phyloP scores from a whole-genome alignment of 1,140 invertebrate species.

The Eumeta japonica region DNA sequence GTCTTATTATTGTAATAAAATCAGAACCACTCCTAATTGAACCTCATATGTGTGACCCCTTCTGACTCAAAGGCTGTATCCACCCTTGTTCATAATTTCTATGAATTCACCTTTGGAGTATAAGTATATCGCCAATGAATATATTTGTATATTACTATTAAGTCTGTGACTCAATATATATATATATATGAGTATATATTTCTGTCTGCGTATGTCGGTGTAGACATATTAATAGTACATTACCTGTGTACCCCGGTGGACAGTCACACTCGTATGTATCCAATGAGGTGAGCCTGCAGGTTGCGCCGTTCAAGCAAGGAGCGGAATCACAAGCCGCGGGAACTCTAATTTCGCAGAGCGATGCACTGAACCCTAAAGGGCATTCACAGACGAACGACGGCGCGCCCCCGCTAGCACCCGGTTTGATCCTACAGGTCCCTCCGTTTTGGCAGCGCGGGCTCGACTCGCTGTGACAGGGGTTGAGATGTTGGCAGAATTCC shows the following conservation, averaged over 20 bases:
- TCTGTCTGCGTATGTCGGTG: too few relatives aligned
- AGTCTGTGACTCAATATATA: too few relatives aligned
- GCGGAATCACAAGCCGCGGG: conserved; percentile 86
- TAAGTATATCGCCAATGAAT: too few relatives aligned
- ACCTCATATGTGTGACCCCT: too few relatives aligned
- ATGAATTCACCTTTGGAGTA: too few relatives aligned
- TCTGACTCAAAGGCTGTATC: too few relatives aligned
- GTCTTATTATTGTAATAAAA: too few relatives aligned
- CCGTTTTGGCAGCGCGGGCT: conserved; percentile 85
- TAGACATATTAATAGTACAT: too few relatives aligned
- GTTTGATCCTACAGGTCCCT: conserved; percentile 81
- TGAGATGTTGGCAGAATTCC: conserved; percentile 89
- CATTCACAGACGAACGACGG: conserved; percentile 84
- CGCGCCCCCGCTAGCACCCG: conserved; percentile 62
- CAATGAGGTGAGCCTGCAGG: conserved; percentile 75
- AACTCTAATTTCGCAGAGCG: conserved; percentile 87
- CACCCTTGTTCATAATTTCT: too few relatives aligned
- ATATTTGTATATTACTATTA: too few relatives aligned
- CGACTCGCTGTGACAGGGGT: conserved; percentile 85
- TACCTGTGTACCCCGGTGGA: conserved; percentile 81
- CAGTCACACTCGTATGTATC: conserved; percentile 81
- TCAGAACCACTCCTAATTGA: too few relatives aligned
- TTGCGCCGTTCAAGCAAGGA: conserved; percentile 84
- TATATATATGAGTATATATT: too few relatives aligned
- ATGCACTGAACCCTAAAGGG: conserved; percentile 87